Base-by-base conservation (phyloP, 2,888 invertebrate species). In the Tenthredo notha region DNA sequence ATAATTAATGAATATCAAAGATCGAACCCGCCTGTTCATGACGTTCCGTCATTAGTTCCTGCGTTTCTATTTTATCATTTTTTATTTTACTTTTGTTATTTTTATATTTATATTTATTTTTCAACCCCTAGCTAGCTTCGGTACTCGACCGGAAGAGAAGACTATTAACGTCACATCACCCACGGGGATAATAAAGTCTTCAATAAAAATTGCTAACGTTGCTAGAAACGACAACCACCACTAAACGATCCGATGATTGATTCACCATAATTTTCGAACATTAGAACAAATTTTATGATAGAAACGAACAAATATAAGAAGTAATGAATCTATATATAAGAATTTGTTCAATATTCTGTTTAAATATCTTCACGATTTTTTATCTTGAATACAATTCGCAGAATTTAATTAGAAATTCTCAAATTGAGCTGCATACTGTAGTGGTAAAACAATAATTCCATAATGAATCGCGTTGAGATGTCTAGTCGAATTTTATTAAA, bases 1-100 rank as follows among this genome's bases (percentile, higher is more conserved):
- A 21, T 74, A 43, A 74, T 74, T 74, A 74, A 74, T 74, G 74
- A 74, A 43, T 74, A 25, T 74, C 43, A 21, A 74, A 43, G 74
- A 74, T 74, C 25, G 18, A 74, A 43, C 25, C 74, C 12, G 40
- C 21, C 43, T 40, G 74, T 43, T 43, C 43, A 21, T 43, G 29
- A 43, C 43, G 12, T 74, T 74, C 6, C 43, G 29, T 37, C 70
- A 37, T 33, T 33, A 33, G 33, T 33, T 33, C 33, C 33, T 33
- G 33, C 33, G 33, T 61, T 21, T 61, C 25, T 10, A 61, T 61
- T 61, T 12, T 2, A 25, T 61, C 10, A 21, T 25, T 61, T 21
- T 61, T 21, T 61, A 25, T 21, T 25, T 25, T 2, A 10, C 2
- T 61, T 4, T 25, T n/a, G n/a, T n/a, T n/a, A n/a, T n/a, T n/a